Conservation (phyloP, 2,113 vertebrate species). For the Oncorhynchus kisutch region DNA sequence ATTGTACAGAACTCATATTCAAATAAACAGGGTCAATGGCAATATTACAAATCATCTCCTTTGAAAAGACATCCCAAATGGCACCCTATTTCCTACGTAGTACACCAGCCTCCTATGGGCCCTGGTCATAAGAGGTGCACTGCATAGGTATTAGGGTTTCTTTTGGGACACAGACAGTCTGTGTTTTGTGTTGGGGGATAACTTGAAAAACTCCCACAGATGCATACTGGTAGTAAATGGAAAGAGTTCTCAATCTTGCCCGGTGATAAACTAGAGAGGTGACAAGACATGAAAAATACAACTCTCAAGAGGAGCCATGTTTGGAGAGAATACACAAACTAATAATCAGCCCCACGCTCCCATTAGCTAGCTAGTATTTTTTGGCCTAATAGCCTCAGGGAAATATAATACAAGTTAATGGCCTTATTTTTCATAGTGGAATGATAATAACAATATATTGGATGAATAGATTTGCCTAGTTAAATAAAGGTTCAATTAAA, state of each 20-base stretch:
- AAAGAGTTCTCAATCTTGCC: slow-evolving; percentile 33
- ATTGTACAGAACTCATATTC: slow-evolving; percentile 40
- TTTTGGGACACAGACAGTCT: no score
- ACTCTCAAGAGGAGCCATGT: slow-evolving; percentile 38
- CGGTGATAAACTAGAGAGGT: slow-evolving; percentile 25
- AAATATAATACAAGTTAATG: slow-evolving; percentile 7
- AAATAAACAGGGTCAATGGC: slow-evolving; percentile 48
- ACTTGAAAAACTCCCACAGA: slow-evolving; percentile 50
- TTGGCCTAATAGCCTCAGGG: neutral
- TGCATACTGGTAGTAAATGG: slow-evolving; percentile 30
- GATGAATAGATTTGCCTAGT: neutral
- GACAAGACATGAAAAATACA: slow-evolving; percentile 20
- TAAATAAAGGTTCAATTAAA: no score
- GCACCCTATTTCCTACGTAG: no score
- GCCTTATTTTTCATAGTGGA: neutral
- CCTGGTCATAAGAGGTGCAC: no score
- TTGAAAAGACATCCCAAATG: slow-evolving; percentile 35
- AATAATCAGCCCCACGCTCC: slow-evolving; percentile 13
- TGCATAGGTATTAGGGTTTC: no score
- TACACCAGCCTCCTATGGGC: no score
- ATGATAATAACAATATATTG: neutral
- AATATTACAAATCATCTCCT: slow-evolving; percentile 19
- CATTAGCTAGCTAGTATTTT: slow-evolving; percentile 18
- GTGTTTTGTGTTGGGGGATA: slow-evolving; percentile 41
- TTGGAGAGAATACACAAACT: slow-evolving; percentile 34